Percentiles rank a stretch among this genome's conserved stretches.
These are phyloP conservation scores for Cremastinae sp. DNA, from an alignment of 2,888 invertebrate genomes.

Conservation along the genomic window DNA sequence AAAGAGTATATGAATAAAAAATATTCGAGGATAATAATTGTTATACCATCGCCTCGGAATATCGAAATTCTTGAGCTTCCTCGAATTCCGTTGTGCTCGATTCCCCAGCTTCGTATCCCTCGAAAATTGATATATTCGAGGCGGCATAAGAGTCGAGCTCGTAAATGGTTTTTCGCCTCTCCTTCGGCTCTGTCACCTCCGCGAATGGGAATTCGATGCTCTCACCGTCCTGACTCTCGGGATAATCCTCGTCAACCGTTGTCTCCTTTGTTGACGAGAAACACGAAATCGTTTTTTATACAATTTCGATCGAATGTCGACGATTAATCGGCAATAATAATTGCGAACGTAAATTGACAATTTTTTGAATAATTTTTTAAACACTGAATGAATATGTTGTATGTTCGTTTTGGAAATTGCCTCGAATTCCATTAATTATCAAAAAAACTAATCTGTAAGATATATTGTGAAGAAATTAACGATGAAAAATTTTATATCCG, in stretches of 20 bases:
- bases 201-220: constrained; percentile 43
- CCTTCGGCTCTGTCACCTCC: constrained; percentile 23
- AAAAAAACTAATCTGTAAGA: too few species aligned
- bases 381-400: too few species aligned
- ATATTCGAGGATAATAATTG: neutral
- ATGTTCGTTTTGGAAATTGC: too few species aligned
- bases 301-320: neutral
- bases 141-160: constrained; percentile 69
- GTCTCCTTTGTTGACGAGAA: constrained; percentile 7
- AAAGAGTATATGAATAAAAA: constrained; percentile 2
- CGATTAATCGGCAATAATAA: too few species aligned
- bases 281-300: neutral
- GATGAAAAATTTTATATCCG: too few species aligned
- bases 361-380: too few species aligned
- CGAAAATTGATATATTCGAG: constrained; percentile 59
- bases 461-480: too few species aligned
- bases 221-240: constrained; percentile 4
- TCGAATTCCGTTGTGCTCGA: constrained; percentile 40
- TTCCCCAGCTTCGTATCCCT: constrained; percentile 53
- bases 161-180: constrained; percentile 67
- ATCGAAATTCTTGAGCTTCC: constrained; percentile 58
- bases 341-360: too few species aligned
- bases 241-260: constrained; percentile 6
- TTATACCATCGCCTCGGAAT: constrained; percentile 67
- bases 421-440: too few species aligned